Evolutionary conservation across 2,113 vertebrate genomes (phyloP).

Genomic region (Progne subis): DNA sequence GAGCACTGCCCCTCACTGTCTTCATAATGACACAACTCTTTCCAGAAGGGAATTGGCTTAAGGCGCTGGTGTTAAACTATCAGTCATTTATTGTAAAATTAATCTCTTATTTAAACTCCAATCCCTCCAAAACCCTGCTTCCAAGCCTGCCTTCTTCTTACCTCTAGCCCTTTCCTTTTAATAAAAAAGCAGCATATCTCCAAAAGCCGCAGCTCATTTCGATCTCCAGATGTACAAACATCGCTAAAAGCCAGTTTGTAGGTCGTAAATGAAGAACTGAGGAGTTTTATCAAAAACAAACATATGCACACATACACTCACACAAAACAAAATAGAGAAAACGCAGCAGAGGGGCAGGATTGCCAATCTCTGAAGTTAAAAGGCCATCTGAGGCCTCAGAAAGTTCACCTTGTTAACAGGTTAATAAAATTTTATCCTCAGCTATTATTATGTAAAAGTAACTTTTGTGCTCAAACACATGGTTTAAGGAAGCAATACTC

Average conservation of each 20-base stretch:
- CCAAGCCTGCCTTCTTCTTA: constrained; percentile 1
- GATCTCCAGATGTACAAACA: constrained; percentile 68
- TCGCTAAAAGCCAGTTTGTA: constrained; percentile 42
- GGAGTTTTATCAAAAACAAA: constrained; percentile 56
- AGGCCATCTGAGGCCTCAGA: constrained; percentile 30
- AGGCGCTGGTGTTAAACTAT: neutral
- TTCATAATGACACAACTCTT: neutral
- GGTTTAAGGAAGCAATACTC: constrained; percentile 39
- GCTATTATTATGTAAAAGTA: constrained; percentile 43
- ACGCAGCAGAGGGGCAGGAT: constrained; percentile 9
- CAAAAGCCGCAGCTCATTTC: constrained; percentile 8
- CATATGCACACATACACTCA: neutral
- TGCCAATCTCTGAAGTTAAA: constrained; percentile 39
- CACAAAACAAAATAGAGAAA: constrained; percentile 33
- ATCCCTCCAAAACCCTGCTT: neutral
- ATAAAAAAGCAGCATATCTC: constrained; percentile 45
- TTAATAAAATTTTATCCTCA: constrained; percentile 56
- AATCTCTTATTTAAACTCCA: constrained; percentile 23
- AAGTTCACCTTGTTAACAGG: constrained; percentile 53
- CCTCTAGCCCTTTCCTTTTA: constrained; percentile 44
- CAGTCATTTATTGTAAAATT: constrained; percentile 31
- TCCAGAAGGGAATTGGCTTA: neutral
- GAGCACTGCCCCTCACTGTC: neutral
- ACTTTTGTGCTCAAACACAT: neutral
- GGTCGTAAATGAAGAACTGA: constrained; percentile 55